phyloP scores from a whole-genome alignment of 2,888 invertebrate species.

The Tetragonula carbonaria region DNA sequence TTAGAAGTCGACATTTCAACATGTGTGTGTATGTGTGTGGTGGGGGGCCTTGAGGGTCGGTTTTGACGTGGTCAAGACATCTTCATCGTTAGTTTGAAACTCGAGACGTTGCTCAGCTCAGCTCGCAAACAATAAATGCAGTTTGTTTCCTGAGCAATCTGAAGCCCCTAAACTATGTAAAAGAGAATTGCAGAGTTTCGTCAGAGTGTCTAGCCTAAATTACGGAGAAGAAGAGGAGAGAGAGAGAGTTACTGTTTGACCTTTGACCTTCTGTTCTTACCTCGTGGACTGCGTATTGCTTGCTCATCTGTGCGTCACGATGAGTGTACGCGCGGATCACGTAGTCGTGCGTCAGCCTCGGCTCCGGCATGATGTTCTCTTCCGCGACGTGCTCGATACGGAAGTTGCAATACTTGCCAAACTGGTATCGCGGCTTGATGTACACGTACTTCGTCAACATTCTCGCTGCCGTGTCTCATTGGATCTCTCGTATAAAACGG shows the following conservation, averaged over 20 bases:
- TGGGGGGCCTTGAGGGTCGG: too few species aligned
- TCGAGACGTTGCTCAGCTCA: too few species aligned
- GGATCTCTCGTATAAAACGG: not conserved
- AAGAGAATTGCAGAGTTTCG: not conserved
- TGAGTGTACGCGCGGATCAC: constrained; percentile 87
- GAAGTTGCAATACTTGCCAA: constrained; percentile 90
- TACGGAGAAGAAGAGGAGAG: not conserved
- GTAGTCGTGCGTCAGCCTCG: constrained; percentile 88
- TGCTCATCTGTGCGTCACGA: constrained; percentile 87
- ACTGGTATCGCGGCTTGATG: constrained; percentile 89
- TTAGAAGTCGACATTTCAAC: too few species aligned
- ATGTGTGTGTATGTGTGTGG: too few species aligned
- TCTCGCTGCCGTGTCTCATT: constrained; percentile 14
- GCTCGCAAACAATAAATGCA: too few species aligned
- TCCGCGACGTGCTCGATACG: constrained; percentile 85
- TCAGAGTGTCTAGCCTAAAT: not conserved
- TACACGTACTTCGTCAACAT: constrained; percentile 86
- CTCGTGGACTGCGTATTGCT: constrained; percentile 87
- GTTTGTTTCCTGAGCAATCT: too few species aligned
- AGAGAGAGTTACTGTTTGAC: not conserved
- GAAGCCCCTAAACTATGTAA: not conserved
- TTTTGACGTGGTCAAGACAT: too few species aligned
- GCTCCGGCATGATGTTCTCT: constrained; percentile 80
- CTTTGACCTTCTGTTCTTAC: constrained; percentile 82
- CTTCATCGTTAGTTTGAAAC: too few species aligned